Base-by-base conservation (phyloP, 35 echinoderm and acorn worm genomes). In the Anneissia japonica region DNA sequence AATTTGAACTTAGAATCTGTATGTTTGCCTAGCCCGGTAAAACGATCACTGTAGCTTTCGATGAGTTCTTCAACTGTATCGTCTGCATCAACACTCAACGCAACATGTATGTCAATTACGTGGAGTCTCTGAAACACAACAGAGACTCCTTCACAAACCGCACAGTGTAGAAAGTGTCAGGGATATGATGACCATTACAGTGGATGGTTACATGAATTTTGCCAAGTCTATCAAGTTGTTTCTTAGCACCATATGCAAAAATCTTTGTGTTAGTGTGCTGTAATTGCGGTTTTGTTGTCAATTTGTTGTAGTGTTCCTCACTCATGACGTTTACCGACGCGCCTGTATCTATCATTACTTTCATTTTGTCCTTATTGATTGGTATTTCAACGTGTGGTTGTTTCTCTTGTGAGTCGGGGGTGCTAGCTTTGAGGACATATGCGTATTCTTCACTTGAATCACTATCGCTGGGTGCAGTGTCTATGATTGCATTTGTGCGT, bases 1-100 rank as follows among this genome's bases (percentile, higher is more conserved):
- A 94, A 72, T 83, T 87, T 94, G 77, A 64, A 87, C 74, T 45
- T 83, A 14, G 76, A 37, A 30, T 80, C 88, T 21, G 72, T 37
- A 12, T 91, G 73, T 73, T 91, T 94, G 3, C 89, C 93, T 4
- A 94, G 36, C 26, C 85, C 85, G 37, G 31, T 16, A 41, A 86
- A 86, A 1, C 83, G n/a, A 83, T 86, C 92, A 6, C 46, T 45
- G 37, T 43, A 86, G 9, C 40, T 4, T 16, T 79, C 30, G 35
- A 84, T 36, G 16, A 79, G 4, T 31, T 87, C 75, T 13, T 79
- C 76, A 32, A 40, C 32, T 10, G 31, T 79, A 0, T 34, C 64
- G 34, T 84, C 40, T 14, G 40, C 14, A 14, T 14, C 14, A 43
- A 14, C 14, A 14, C 4, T 43, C n/a, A n/a, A n/a, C 14, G 40